These are phyloP conservation scores for Maniola hyperantus DNA, from an alignment of 2,888 invertebrate species.

Conservation along the genomic window DNA sequence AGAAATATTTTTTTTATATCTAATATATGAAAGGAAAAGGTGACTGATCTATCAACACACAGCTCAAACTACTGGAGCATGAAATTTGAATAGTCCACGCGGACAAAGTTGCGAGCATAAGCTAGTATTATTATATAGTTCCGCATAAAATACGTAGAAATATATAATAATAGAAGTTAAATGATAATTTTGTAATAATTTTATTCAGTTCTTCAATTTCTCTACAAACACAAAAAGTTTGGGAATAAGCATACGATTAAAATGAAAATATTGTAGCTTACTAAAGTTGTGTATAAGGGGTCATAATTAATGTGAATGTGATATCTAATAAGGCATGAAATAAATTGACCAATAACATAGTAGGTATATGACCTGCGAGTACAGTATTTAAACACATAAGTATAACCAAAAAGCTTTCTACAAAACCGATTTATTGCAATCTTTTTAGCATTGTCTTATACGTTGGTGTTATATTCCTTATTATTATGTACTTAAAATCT, in stretches of 20 bases:
- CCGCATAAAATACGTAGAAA: too few relatives aligned
- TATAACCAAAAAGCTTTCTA: background rate
- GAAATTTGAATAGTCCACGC: too few relatives aligned
- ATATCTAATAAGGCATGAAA: background rate
- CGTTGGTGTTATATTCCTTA: constrained; percentile 47
- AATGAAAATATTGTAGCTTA: background rate
- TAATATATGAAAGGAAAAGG: too few relatives aligned
- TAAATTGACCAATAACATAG: background rate
- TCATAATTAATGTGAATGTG: background rate
- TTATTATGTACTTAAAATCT: constrained; percentile 58
- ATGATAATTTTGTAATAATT: background rate
- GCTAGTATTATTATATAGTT: background rate
- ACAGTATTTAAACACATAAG: background rate
- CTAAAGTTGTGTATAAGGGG: background rate
- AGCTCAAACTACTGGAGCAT: too few relatives aligned
- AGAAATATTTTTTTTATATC: too few relatives aligned
- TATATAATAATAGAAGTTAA: too few relatives aligned
- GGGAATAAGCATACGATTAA: background rate
- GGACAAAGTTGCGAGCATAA: too few relatives aligned
- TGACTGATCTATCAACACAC: too few relatives aligned
- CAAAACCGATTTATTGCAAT: constrained; percentile 59
- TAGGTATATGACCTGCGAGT: background rate
- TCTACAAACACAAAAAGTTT: background rate
- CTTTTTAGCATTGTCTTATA: constrained; percentile 60
- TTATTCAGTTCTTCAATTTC: background rate